Conservation (phyloP, 1,140 invertebrate species). For the Drosophila repleta region DNA sequence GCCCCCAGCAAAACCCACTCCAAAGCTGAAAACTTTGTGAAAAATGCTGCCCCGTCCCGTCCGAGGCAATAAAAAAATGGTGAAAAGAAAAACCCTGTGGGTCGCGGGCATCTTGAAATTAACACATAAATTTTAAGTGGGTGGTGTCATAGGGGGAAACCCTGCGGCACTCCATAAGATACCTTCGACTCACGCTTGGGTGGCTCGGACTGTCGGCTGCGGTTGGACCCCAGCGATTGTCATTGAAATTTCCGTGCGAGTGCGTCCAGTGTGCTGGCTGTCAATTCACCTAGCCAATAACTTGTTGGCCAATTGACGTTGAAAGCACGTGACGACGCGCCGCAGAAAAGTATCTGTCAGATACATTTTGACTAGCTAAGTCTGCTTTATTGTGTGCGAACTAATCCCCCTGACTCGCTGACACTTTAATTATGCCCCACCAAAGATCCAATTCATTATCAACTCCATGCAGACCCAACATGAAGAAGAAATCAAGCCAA, state of each 20-base stretch:
- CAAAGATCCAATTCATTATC: constrained; percentile 70
- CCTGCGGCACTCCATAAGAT: constrained; percentile 64
- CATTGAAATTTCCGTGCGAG: constrained; percentile 80
- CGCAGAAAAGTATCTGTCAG: constrained; percentile 59
- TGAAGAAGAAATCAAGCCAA: constrained; percentile 47
- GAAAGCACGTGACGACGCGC: constrained; percentile 71
- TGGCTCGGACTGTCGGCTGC: constrained; percentile 12
- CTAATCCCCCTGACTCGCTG: constrained; percentile 36
- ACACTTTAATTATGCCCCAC: constrained; percentile 77
- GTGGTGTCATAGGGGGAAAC: constrained; percentile 31
- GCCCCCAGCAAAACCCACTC: constrained; percentile 8
- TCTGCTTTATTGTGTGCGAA: constrained; percentile 63
- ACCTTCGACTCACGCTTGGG: constrained; percentile 50
- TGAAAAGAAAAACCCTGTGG: constrained; percentile 42
- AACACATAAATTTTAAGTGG: constrained; percentile 83
- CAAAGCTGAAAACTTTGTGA: constrained; percentile 56
- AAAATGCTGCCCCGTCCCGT: constrained; percentile 60
- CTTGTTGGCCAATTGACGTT: constrained; percentile 76
- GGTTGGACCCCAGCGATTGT: constrained; percentile 48
- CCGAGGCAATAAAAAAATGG: constrained; percentile 43
- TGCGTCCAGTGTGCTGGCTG: constrained; percentile 55
- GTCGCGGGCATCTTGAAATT: constrained; percentile 73
- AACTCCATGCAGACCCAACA: constrained; percentile 50
- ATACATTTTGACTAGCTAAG: constrained; percentile 41
- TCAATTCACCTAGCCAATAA: constrained; percentile 44